Evolutionary conservation across 1,140 invertebrate genomes (phyloP).

Genomic region (Brachionus calyciflorus): DNA sequence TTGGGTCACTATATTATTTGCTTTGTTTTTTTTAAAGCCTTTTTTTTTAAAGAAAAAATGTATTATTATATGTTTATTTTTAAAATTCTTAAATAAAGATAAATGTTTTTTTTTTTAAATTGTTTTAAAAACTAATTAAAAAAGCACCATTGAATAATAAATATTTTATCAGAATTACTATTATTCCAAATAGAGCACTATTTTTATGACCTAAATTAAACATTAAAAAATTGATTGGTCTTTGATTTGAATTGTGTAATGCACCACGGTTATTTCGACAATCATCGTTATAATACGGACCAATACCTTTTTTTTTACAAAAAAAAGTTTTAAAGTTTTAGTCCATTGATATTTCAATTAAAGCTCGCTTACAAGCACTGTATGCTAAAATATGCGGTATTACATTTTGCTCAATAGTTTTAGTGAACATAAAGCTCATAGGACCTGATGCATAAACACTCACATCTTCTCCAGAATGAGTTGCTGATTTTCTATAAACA

Average conservation of each 20-base stretch:
- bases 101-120: no score
- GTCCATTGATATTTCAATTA: not conserved
- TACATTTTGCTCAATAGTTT: slow-evolving; percentile 42
- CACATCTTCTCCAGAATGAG: slow-evolving; percentile 49
- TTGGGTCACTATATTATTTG: no score
- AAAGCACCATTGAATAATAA: no score
- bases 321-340: not conserved
- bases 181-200: no score
- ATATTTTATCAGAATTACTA: no score
- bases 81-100: no score
- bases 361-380: slow-evolving; percentile 25
- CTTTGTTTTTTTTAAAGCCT: no score
- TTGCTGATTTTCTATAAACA: slow-evolving; percentile 68
- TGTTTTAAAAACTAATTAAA: no score
- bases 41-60: no score
- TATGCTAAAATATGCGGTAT: slow-evolving; percentile 31
- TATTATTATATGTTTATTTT: no score
- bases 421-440: slow-evolving; percentile 73
- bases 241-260: not conserved
- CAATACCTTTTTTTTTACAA: not conserved
- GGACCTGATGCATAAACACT: slow-evolving; percentile 65
- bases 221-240: not conserved
- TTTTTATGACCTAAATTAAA: no score
- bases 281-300: not conserved
- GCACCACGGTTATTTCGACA: not conserved